phyloP scores from a whole-genome alignment of 2,797 vertebrate species.

The Acrossocheilus wenchowensis region DNA sequence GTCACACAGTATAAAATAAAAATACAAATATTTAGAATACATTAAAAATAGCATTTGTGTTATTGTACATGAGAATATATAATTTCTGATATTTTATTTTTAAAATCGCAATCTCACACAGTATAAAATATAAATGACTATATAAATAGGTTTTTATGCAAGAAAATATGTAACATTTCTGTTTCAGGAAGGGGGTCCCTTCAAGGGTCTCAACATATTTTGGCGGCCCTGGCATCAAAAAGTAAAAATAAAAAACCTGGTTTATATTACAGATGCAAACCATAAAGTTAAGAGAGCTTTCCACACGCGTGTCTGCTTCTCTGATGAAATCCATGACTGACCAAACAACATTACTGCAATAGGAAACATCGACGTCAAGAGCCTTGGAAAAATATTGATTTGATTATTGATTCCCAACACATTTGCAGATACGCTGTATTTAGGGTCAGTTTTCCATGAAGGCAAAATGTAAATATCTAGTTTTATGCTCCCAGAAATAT shows the following conservation, averaged over 20 bases:
- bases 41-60: background rate
- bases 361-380: background rate
- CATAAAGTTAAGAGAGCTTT: background rate
- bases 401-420: slow-evolving; percentile 8
- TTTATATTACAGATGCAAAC: slow-evolving; percentile 11
- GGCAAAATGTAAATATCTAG: background rate
- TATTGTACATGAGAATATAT: background rate
- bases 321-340: slow-evolving; percentile 46
- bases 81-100: background rate
- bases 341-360: slow-evolving; percentile 46
- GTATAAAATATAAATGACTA: background rate
- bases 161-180: background rate
- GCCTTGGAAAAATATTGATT: slow-evolving; percentile 6
- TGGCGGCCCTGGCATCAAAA: background rate
- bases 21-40: background rate
- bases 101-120: background rate
- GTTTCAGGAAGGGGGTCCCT: background rate
- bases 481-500: background rate
- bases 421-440: background rate
- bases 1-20: background rate
- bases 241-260: background rate
- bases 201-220: background rate
- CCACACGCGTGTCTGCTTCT: slow-evolving; percentile 38
- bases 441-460: slow-evolving; percentile 8
- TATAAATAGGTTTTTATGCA: background rate